A percentile compares a stretch with the other conserved stretches of the same genome.
Evolutionary conservation across 2,888 invertebrate genomes (phyloP).

Genomic region (Epirrhoe tristata): DNA sequence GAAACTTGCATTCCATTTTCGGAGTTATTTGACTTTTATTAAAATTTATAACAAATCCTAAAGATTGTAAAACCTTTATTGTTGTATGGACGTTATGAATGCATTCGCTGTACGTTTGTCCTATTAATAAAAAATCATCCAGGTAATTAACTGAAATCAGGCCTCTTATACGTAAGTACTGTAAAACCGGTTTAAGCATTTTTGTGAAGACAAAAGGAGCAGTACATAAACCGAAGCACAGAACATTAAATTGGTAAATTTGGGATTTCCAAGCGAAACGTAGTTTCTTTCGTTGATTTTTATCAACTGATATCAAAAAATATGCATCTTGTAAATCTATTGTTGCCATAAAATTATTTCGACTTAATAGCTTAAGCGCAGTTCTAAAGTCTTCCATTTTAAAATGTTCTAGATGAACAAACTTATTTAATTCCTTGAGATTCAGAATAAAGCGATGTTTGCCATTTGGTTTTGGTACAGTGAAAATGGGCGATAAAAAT

Average conservation of each 20-base stretch:
- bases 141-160: constrained; percentile 9
- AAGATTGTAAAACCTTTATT: not conserved
- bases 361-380: not conserved
- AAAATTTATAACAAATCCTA: constrained; percentile 3
- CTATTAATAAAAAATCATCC: constrained; percentile 21
- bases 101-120: not conserved
- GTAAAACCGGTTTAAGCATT: not conserved
- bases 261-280: not conserved
- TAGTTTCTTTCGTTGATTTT: not conserved
- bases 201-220: constrained; percentile 5
- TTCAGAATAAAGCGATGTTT: constrained; percentile 3
- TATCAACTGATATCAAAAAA: constrained; percentile 1
- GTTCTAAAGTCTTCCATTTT: constrained; percentile 11
- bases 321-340: constrained; percentile 6
- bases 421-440: constrained; percentile 6
- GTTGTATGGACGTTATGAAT: not conserved
- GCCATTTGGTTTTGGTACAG: too few species aligned
- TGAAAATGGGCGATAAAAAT: too few species aligned
- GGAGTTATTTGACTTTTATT: not conserved
- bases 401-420: not conserved
- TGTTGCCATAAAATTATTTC: not conserved
- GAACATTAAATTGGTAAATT: not conserved
- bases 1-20: not conserved
- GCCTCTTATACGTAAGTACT: not conserved
- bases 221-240: constrained; percentile 3